Percentiles rank a stretch among this genome's conserved stretches.
Evolutionary conservation across 2,797 vertebrate species (phyloP).

Genomic region (Nyctalus aviator): DNA sequence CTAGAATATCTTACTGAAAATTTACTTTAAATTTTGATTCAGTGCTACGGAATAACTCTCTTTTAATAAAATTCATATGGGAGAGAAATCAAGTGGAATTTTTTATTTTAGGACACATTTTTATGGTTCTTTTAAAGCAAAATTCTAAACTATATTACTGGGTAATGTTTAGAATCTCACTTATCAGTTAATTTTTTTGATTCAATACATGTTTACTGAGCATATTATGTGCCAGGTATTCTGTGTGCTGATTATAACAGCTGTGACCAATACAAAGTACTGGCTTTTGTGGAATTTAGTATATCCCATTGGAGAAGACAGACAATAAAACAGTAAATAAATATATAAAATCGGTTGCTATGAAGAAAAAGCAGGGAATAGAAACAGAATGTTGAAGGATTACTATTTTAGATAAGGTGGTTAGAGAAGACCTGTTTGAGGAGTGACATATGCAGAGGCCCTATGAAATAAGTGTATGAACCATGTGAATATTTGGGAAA

Average conservation of each 20-base stretch:
- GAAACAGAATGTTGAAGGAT: constrained; percentile 8
- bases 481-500: not conserved
- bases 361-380: constrained; percentile 34
- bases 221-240: constrained; percentile 1
- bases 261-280: constrained; percentile 24
- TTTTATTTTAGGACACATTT: constrained; percentile 42
- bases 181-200: not conserved
- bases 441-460: not conserved
- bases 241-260: constrained; percentile 14
- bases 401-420: not conserved
- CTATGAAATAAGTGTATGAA: not conserved
- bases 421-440: constrained; percentile 18
- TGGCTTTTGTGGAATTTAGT: constrained; percentile 57
- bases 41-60: constrained; percentile 13
- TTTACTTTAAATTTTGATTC: constrained; percentile 32
- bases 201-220: constrained; percentile 39
- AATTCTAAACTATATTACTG: constrained; percentile 44
- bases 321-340: constrained; percentile 21
- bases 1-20: constrained; percentile 33
- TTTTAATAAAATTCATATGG: constrained; percentile 63
- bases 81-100: constrained; percentile 31
- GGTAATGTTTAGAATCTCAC: constrained; percentile 38
- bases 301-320: constrained; percentile 6
- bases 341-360: constrained; percentile 15
- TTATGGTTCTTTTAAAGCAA: not conserved